A percentile compares a stretch with the other conserved stretches of the same genome.
Evolutionary conservation across 2,797 vertebrate species (phyloP).

Genomic region (Cyprinella venusta): DNA sequence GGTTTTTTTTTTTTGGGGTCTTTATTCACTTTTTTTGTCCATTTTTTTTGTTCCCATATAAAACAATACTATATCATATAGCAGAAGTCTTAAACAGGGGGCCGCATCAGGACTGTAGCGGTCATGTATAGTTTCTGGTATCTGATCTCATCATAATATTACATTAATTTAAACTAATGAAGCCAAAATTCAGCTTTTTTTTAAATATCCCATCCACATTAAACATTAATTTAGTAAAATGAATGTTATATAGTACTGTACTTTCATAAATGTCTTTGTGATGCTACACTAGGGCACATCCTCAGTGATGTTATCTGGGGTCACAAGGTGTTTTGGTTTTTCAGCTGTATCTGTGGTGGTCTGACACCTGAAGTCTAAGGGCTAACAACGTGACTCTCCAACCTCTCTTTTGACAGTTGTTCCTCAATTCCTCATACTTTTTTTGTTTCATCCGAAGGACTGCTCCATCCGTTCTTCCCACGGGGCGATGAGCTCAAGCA

Average conservation of each 20-base stretch:
- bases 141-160: background rate
- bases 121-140: background rate
- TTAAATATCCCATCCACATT: background rate
- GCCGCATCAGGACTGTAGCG: background rate
- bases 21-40: constrained; percentile 3
- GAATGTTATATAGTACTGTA: background rate
- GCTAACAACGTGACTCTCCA: background rate
- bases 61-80: background rate
- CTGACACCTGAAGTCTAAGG: background rate
- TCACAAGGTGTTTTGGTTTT: background rate
- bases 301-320: background rate
- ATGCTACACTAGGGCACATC: background rate
- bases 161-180: background rate
- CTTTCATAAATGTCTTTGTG: background rate
- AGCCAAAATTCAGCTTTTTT: background rate
- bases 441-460: background rate
- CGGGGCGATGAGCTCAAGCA: background rate
- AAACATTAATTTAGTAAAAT: background rate
- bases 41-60: background rate
- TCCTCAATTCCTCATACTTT: background rate
- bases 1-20: background rate
- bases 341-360: background rate
- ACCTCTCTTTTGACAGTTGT: background rate
- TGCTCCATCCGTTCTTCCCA: background rate
- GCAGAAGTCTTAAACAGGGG: background rate